Conservation (phyloP, 2,888 invertebrate species). For the Deilephila porcellus region DNA sequence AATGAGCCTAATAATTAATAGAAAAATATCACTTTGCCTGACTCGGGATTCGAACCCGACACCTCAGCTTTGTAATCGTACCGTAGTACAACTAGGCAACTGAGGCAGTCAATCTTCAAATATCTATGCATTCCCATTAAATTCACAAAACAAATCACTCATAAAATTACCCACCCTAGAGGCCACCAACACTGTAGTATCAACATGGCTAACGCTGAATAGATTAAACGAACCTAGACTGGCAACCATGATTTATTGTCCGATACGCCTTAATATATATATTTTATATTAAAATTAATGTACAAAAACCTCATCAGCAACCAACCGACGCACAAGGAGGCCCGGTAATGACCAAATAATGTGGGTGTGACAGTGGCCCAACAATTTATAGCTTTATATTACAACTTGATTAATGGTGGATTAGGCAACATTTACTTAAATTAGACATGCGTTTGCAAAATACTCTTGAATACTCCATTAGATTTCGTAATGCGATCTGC, state of each 20-base stretch:
- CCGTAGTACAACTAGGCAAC: no score
- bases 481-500: slow-evolving; percentile 16
- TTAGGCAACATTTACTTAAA: slow-evolving; percentile 40
- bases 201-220: no score
- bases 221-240: no score
- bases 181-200: no score
- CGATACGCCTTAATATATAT: neutral
- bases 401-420: slow-evolving; percentile 44
- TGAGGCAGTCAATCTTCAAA: no score
- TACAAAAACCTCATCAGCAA: slow-evolving; percentile 2
- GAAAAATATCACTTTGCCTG: no score
- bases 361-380: slow-evolving; percentile 25
- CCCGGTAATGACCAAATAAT: slow-evolving; percentile 22
- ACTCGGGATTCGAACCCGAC: no score
- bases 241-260: neutral
- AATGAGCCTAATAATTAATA: no score
- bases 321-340: neutral
- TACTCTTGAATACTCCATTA: slow-evolving; percentile 37
- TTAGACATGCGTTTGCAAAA: slow-evolving; percentile 41
- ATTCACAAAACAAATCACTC: no score
- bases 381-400: slow-evolving; percentile 31
- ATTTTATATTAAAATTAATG: neutral
- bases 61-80: no score
- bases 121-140: no score
- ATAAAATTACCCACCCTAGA: no score